These are phyloP conservation scores for Coccyzus lansbergi DNA, from an alignment of 2,797 vertebrate species.

Conservation along the genomic window DNA sequence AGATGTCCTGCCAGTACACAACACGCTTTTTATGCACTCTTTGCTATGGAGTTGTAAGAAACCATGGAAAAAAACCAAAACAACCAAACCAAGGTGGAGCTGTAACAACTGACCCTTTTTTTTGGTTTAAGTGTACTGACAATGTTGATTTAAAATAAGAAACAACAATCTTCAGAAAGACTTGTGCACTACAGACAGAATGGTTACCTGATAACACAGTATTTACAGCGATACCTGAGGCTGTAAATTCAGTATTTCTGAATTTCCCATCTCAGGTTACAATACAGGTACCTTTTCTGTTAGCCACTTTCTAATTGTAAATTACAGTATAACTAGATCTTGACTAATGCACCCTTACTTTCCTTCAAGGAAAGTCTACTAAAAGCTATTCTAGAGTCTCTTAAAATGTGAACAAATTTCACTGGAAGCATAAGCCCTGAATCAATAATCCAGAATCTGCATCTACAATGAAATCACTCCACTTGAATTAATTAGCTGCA, in stretches of 20 bases:
- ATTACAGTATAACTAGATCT: not conserved
- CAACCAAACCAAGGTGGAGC: not conserved
- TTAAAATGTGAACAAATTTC: not conserved
- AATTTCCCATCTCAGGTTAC: not conserved
- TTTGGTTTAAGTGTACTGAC: not conserved
- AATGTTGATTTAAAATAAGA: not conserved
- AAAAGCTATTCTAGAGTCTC: not conserved
- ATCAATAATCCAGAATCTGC: not conserved
- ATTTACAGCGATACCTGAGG: not conserved
- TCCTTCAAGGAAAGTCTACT: not conserved
- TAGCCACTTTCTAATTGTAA: not conserved
- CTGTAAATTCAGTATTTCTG: not conserved
- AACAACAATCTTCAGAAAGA: not conserved
- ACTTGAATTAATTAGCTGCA: conserved; percentile 1
- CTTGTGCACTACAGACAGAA: not conserved
- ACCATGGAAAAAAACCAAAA: not conserved
- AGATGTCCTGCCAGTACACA: not conserved
- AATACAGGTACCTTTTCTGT: not conserved
- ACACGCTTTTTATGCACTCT: not conserved
- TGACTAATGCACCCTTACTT: not conserved
- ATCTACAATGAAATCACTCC: not conserved
- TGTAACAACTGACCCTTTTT: not conserved
- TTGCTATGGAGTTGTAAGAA: not conserved
- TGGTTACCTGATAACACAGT: not conserved
- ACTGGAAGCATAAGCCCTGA: not conserved